Percentiles rank a stretch among this genome's conserved stretches.
Conservation (phyloP, 2,113 vertebrate genomes). For the Camelus dromedarius region DNA sequence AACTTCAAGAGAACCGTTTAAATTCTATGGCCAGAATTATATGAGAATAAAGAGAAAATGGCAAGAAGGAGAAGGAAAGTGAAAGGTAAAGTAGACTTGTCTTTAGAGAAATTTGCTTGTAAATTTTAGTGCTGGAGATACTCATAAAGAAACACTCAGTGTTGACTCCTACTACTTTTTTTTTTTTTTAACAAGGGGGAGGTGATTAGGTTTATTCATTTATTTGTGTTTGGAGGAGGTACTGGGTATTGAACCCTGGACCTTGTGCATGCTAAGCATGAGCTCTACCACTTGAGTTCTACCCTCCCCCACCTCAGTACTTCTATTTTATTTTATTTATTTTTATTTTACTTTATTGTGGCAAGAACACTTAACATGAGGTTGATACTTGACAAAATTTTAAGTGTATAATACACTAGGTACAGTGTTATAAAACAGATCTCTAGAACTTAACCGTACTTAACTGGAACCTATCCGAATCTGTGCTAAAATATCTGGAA, state of each 20-base stretch:
- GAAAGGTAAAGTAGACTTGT: neutral
- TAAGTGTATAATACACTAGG: neutral
- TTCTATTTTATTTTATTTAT: neutral
- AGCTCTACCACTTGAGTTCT: no score
- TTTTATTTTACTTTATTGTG: neutral
- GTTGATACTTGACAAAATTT: neutral
- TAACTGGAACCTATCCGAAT: slow-evolving; percentile 5
- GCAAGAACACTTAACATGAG: neutral
- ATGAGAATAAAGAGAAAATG: neutral
- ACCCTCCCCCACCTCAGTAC: neutral
- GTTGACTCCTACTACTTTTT: no score
- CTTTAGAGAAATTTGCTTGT: neutral
- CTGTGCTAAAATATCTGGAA: neutral
- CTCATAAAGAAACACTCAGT: neutral
- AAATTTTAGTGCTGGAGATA: neutral
- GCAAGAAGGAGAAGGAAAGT: neutral
- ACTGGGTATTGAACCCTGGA: no score
- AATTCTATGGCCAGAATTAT: neutral
- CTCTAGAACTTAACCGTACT: neutral
- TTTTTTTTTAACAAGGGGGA: no score
- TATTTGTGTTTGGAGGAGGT: no score
- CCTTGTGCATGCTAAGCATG: no score
- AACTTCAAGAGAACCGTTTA: neutral
- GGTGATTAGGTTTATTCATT: no score
- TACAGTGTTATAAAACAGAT: neutral